A percentile compares a stretch with the other conserved stretches of the same genome.
Evolutionary conservation across 2,797 vertebrate genomes (phyloP).

Genomic region (Leptodactylus fallax): DNA sequence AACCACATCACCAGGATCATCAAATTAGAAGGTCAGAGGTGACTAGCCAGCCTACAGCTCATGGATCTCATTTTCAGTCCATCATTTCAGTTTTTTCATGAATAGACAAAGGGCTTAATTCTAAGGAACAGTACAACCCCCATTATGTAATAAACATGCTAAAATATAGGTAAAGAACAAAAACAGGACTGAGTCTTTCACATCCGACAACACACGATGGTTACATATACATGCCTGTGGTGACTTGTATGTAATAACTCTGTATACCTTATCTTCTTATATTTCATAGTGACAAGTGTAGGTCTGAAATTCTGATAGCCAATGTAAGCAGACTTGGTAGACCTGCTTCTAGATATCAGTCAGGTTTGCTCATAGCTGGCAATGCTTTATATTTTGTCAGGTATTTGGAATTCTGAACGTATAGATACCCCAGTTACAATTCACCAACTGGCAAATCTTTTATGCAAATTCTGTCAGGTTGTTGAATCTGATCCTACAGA

Average conservation of each 20-base stretch:
- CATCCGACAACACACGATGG: too few relatives aligned
- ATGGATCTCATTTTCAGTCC: slow-evolving; percentile 76
- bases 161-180: not conserved
- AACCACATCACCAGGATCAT: slow-evolving; percentile 78
- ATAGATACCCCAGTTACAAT: not conserved
- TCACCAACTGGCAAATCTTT: too few relatives aligned
- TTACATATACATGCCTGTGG: too few relatives aligned
- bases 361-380: not conserved
- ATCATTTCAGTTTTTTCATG: slow-evolving; percentile 73
- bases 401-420: not conserved
- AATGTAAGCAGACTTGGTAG: too few relatives aligned
- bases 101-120: slow-evolving; percentile 79
- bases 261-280: too few relatives aligned
- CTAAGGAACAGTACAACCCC: slow-evolving; percentile 66
- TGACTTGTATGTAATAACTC: too few relatives aligned
- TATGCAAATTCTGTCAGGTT: too few relatives aligned
- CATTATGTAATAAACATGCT: slow-evolving; percentile 64
- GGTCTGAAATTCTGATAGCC: too few relatives aligned
- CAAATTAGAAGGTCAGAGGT: slow-evolving; percentile 82
- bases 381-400: not conserved
- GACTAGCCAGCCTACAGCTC: slow-evolving; percentile 77
- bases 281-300: too few relatives aligned
- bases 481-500: too few relatives aligned
- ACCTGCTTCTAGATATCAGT: not conserved
- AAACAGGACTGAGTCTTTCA: not conserved